phyloP scores from a whole-genome alignment of 2,797 vertebrate genomes.

The Coccyzus lansbergi region DNA sequence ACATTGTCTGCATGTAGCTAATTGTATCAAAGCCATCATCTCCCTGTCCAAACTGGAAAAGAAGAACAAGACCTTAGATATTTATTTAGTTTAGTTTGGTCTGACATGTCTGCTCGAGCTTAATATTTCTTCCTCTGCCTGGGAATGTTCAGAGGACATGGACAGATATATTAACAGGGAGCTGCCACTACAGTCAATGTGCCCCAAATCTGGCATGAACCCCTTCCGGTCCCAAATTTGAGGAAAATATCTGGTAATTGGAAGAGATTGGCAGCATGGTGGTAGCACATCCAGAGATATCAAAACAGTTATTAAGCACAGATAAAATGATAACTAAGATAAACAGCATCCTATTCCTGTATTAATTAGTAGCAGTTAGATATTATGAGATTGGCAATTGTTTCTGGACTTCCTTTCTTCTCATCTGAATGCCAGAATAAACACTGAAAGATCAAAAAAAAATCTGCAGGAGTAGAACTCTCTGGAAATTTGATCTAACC shows the following conservation, averaged over 20 bases:
- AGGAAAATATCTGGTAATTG: background rate
- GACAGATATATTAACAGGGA: background rate
- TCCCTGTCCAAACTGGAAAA: background rate
- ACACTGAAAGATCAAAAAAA: background rate
- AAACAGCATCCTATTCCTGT: background rate
- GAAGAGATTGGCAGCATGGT: background rate
- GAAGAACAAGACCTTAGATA: background rate
- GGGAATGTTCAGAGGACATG: background rate
- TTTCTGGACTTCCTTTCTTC: background rate
- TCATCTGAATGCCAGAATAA: background rate
- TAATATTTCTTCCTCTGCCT: background rate
- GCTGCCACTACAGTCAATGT: background rate
- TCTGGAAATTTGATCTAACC: background rate
- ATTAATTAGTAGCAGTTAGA: background rate
- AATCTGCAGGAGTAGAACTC: background rate
- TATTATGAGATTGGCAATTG: background rate
- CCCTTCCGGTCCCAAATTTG: accelerated
- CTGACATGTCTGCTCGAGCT: background rate
- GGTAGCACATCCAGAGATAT: background rate
- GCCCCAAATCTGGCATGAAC: background rate
- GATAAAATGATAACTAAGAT: background rate
- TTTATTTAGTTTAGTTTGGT: background rate
- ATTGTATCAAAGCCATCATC: background rate
- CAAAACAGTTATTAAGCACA: background rate
- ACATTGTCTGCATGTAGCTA: background rate